Conservation (phyloP, 92 coral and sea anemone species). For the Parazoanthus swiftii region DNA sequence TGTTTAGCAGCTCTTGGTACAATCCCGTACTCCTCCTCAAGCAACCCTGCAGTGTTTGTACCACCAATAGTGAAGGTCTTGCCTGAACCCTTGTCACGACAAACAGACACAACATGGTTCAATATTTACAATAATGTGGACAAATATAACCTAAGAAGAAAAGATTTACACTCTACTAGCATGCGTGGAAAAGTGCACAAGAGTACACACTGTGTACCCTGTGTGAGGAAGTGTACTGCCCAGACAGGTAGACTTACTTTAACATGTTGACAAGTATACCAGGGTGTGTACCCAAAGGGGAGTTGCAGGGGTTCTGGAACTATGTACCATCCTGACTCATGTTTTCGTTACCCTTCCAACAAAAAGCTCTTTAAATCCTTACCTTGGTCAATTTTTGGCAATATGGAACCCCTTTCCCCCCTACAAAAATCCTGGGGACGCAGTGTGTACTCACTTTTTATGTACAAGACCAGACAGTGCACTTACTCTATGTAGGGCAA, state of each 20-base stretch:
- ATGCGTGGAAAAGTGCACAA: neutral
- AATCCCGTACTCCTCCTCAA: slow-evolving; percentile 87
- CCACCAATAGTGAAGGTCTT: slow-evolving; percentile 96
- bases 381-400: too few relatives aligned
- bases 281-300: too few relatives aligned
- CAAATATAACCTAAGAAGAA: neutral
- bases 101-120: neutral
- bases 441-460: neutral
- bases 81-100: slow-evolving; percentile 79
- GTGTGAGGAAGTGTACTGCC: neutral
- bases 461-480: neutral
- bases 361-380: too few relatives aligned
- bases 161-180: too few relatives aligned
- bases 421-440: too few relatives aligned
- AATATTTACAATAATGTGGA: too few relatives aligned
- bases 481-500: too few relatives aligned
- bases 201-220: neutral
- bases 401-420: too few relatives aligned
- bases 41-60: slow-evolving; percentile 83
- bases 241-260: neutral
- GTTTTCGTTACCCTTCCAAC: too few relatives aligned
- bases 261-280: neutral
- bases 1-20: slow-evolving; percentile 93
- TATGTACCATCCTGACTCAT: too few relatives aligned
- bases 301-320: too few relatives aligned